These are phyloP conservation scores for Strix occidentalis DNA, from an alignment of 2,797 vertebrate species.

Conservation along the genomic window DNA sequence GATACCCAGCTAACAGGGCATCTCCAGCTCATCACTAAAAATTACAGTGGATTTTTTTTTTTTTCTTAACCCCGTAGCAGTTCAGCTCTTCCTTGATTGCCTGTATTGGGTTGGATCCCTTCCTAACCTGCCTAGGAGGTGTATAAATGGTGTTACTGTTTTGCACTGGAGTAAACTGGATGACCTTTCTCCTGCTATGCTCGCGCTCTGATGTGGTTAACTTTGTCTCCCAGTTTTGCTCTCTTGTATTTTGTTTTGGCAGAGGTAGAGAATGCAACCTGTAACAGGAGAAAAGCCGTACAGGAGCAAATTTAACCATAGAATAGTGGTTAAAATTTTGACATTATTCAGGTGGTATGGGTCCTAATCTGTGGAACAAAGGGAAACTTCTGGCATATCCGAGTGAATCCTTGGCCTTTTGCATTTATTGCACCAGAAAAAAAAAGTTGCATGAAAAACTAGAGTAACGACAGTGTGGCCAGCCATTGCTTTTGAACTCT, in stretches of 20 bases:
- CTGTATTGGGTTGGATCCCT: background rate
- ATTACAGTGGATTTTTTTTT: background rate
- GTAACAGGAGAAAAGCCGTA: background rate
- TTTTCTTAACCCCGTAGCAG: background rate
- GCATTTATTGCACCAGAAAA: background rate
- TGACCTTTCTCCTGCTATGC: background rate
- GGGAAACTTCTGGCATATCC: background rate
- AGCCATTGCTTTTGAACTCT: background rate
- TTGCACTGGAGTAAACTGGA: background rate
- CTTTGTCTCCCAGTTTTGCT: background rate
- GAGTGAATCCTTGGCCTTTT: background rate
- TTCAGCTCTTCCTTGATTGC: background rate
- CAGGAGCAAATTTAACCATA: background rate
- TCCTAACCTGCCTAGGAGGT: background rate
- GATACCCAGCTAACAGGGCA: background rate
- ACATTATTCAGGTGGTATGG: background rate
- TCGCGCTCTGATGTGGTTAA: fast-evolving
- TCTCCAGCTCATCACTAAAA: background rate
- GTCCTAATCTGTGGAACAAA: background rate
- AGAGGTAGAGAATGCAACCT: background rate
- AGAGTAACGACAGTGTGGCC: no score
- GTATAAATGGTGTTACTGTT: background rate
- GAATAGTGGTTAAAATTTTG: background rate
- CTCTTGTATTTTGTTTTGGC: background rate
- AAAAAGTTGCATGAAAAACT: background rate